phyloP scores from a whole-genome alignment of 2,113 vertebrate species.

The Grantiella picta region DNA sequence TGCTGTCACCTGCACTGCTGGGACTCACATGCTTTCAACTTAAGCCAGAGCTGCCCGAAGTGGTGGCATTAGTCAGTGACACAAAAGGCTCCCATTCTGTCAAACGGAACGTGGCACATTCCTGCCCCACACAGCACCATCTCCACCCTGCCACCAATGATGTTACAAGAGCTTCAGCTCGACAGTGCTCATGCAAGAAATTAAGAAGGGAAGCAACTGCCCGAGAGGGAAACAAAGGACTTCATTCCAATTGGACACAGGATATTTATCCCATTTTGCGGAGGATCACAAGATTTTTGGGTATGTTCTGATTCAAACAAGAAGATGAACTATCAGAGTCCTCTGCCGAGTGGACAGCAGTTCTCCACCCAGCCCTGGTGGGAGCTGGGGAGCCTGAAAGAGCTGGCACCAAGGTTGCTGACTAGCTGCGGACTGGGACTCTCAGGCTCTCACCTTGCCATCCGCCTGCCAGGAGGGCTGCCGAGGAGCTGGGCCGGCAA shows the following conservation, averaged over 20 bases:
- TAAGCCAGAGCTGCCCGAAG: neutral
- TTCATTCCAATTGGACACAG: neutral
- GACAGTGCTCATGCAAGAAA: neutral
- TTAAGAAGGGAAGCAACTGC: neutral
- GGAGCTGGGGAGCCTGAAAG: conserved; percentile 59
- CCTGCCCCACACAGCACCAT: neutral
- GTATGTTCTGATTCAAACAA: neutral
- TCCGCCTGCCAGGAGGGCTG: conserved; percentile 60
- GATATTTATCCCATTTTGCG: neutral
- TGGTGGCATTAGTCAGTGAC: neutral
- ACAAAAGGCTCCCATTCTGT: neutral
- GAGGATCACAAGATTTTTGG: neutral
- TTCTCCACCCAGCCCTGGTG: conserved; percentile 1
- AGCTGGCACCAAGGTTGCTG: conserved; percentile 44
- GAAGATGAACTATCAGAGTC: neutral
- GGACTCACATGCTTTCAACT: neutral
- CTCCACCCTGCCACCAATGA: neutral
- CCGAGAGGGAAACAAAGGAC: neutral
- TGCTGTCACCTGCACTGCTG: neutral
- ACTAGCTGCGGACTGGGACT: conserved; percentile 52
- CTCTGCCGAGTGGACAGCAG: neutral
- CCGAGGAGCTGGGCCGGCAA: conserved; percentile 66
- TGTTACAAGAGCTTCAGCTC: neutral
- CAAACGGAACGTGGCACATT: neutral
- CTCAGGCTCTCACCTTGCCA: conserved; percentile 66